Base-by-base conservation (phyloP, 1,140 invertebrate genomes). In the Cydia pomonella region DNA sequence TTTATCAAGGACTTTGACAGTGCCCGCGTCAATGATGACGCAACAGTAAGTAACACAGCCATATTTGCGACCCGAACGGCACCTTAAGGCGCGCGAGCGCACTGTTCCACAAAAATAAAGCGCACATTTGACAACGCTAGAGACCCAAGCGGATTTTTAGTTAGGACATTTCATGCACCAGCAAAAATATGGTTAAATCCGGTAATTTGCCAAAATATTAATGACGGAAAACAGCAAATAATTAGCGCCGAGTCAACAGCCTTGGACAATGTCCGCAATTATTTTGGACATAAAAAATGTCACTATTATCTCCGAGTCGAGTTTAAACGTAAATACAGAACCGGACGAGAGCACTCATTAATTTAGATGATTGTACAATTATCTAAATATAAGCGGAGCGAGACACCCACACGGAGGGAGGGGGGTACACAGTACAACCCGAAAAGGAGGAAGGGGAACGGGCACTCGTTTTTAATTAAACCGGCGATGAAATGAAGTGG, bases 311-410 rank as follows among this genome's bases (percentile, higher is more conserved):
- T 83, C 80, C 74, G 75, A 76, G 81, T 79, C 77, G 77, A 80
- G 78, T 79, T 84, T 84, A 86, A 85, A 90, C 84, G 87, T 82
- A 88, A 89, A 92, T 91, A 87, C 85, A 87, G 87, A 76, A 84
- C 88, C 89, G 90, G 89, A 92, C 89, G 87, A 89, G 85, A 91
- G 81, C 83, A 87, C 90, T 93, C 91, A 91, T 93, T 93, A 93
- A 93, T 92, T 93, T 92, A 92, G 90, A 92, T 93, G 91, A 93
- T 93, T 93, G 90, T 93, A 93, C 91, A 93, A 93, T 93, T 93
- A 93, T 93, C 91, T 93, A 93, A 93, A 93, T 91, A 92, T 93
- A 93, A 93, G 90, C 91, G 88, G 83, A 89, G 88, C 87, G 88
- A 91, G 89, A 89, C 89, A 85, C 85, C 87, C 87, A 88, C 86